A percentile compares a stretch with the other conserved stretches of the same genome.
phyloP scores from a whole-genome alignment of 2,888 invertebrate species.

The Xestia ashworthii region DNA sequence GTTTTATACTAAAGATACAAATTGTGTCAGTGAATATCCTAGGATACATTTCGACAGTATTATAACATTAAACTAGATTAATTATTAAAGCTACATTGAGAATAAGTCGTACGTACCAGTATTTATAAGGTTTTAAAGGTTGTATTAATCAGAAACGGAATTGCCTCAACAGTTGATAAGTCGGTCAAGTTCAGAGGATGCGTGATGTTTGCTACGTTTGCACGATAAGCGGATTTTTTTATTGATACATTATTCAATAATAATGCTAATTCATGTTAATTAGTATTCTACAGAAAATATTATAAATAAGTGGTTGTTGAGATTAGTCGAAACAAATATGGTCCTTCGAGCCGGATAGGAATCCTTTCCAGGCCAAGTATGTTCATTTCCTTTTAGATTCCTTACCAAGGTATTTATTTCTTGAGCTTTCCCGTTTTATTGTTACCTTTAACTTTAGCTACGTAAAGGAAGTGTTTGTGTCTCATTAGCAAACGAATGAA shows the following conservation, averaged over 20 bases:
- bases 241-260: constrained; percentile 40
- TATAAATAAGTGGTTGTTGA: not conserved
- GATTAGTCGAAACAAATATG: not conserved
- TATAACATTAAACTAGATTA: constrained; percentile 16
- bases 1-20: not conserved
- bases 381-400: not conserved
- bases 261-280: constrained; percentile 20
- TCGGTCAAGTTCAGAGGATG: constrained; percentile 66
- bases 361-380: not conserved
- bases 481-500: not conserved
- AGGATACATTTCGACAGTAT: not conserved
- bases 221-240: constrained; percentile 43
- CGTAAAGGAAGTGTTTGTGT: not conserved
- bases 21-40: not conserved
- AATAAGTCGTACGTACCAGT: constrained; percentile 21
- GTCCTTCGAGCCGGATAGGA: constrained; percentile 7
- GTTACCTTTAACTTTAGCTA: not conserved
- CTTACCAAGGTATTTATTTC: not conserved
- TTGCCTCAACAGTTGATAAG: constrained; percentile 39
- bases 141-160: constrained; percentile 23
- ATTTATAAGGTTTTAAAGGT: constrained; percentile 21
- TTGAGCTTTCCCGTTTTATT: not conserved
- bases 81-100: constrained; percentile 9
- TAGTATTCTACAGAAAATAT: not conserved
- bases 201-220: constrained; percentile 38